phyloP scores from a whole-genome alignment of 2,888 invertebrate genomes.

The Spilarctia lutea region DNA sequence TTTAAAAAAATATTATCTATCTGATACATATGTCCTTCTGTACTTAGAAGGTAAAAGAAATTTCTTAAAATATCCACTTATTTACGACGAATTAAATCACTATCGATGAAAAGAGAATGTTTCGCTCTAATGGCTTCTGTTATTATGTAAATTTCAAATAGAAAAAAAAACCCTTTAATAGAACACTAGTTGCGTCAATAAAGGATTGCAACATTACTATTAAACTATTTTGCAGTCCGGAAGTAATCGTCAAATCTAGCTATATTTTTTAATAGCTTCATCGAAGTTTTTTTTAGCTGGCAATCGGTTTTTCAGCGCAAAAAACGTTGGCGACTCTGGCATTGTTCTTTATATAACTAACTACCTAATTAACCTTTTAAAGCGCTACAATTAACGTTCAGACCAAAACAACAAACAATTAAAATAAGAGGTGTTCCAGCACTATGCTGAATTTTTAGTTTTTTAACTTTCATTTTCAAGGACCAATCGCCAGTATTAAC shows the following conservation, averaged over 20 bases:
- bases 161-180: conserved; percentile 2
- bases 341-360: background rate
- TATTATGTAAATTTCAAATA: background rate
- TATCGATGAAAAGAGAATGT: background rate
- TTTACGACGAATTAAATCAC: background rate
- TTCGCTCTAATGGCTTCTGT: background rate
- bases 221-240: background rate
- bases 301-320: background rate
- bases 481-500: too few species aligned
- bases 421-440: background rate
- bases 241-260: background rate
- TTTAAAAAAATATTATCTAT: background rate
- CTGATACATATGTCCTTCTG: background rate
- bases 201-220: background rate
- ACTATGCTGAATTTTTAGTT: background rate
- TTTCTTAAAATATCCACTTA: background rate
- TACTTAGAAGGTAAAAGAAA: background rate
- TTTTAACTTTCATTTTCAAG: background rate
- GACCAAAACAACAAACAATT: background rate
- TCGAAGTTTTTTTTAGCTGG: background rate
- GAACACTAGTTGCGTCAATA: background rate
- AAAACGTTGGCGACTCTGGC: background rate
- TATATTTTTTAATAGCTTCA: background rate
- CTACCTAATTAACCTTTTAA: background rate
- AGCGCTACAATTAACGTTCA: background rate